Evolutionary conservation across 2,797 vertebrate genomes (phyloP).

Genomic region (Caiman crocodilus): DNA sequence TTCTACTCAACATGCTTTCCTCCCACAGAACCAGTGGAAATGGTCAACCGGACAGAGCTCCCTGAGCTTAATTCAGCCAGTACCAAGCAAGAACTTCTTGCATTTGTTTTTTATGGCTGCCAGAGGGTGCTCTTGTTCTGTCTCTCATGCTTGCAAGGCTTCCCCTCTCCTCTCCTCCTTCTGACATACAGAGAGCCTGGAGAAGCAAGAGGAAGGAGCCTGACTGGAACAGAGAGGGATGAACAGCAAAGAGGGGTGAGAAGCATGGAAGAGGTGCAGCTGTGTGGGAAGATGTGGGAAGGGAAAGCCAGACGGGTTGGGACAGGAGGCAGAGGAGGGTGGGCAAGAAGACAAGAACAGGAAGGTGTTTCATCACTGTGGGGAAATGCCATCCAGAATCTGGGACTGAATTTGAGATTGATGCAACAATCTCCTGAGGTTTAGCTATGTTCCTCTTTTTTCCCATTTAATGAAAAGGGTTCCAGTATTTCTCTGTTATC

Average conservation of each 20-base stretch:
- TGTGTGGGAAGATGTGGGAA: neutral
- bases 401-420: conserved; percentile 1
- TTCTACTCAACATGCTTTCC: neutral
- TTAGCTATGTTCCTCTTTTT: too few relatives aligned
- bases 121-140: neutral
- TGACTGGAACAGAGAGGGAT: neutral
- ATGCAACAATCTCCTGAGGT: neutral
- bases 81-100: neutral
- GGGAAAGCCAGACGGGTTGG: neutral
- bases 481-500: neutral
- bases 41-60: neutral
- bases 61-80: neutral
- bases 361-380: neutral
- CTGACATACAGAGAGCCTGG: neutral
- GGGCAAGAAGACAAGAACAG: neutral
- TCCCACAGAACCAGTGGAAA: neutral
- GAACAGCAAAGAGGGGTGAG: neutral
- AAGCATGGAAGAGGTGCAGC: neutral
- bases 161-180: neutral
- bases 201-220: neutral
- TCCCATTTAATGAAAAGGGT: neutral
- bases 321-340: accelerated
- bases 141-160: neutral
- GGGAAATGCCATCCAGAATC: neutral
- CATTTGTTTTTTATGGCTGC: neutral